Conservation (phyloP, 2,113 vertebrate species). For the Spilogale gracilis region DNA sequence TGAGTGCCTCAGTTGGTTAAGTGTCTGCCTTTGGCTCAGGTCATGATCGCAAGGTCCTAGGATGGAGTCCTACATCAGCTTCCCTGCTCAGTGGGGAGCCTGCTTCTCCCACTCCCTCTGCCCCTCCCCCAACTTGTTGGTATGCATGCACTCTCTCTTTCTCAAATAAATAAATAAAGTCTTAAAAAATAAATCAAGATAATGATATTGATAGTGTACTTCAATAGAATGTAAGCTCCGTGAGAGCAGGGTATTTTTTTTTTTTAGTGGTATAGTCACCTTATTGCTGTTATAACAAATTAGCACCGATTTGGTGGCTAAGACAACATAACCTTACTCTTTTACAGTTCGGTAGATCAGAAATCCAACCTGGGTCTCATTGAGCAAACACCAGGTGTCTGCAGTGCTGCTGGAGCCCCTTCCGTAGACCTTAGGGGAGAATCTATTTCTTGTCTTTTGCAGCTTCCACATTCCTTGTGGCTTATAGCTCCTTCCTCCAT, state of each 20-base stretch:
- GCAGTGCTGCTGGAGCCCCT: not conserved
- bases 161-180: not conserved
- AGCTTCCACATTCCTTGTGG: not conserved
- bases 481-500: not conserved
- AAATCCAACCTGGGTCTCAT: not conserved
- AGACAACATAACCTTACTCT: not conserved
- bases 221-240: fast-evolving
- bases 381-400: fast-evolving
- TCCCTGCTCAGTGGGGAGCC: not conserved
- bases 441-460: not conserved
- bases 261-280: not conserved
- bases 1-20: not conserved
- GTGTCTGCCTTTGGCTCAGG: not conserved
- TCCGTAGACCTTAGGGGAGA: not conserved
- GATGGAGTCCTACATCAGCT: not conserved
- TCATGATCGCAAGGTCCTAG: not conserved
- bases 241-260: not conserved
- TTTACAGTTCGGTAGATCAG: not conserved
- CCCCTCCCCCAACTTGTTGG: not conserved
- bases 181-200: not conserved
- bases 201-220: not conserved
- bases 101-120: not conserved
- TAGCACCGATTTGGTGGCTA: not conserved
- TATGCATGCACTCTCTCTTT: not conserved
- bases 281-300: not conserved